These are phyloP conservation scores for Jacana jacana DNA, from an alignment of 2,113 vertebrate species.

Conservation along the genomic window DNA sequence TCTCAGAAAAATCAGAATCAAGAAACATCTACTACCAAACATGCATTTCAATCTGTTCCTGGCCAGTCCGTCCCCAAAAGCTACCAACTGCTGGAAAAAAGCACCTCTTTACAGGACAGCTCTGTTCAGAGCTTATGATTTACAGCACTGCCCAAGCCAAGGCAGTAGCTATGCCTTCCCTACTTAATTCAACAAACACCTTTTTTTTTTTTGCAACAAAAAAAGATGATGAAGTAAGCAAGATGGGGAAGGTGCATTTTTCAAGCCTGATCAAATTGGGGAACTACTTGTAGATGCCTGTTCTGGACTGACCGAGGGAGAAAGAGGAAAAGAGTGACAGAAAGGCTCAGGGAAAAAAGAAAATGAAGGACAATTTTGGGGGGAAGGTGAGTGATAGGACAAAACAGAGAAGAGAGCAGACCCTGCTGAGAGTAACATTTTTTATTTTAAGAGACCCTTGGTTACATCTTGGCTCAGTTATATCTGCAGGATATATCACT, in stretches of 20 bases:
- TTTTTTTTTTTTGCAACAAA: too few species aligned
- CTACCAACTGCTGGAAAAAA: not conserved
- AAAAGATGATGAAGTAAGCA: not conserved
- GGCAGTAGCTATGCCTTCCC: not conserved
- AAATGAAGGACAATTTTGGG: not conserved
- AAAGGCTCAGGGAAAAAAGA: not conserved
- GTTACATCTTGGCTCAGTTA: slow-evolving; percentile 23
- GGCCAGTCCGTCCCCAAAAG: not conserved
- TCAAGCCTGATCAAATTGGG: not conserved
- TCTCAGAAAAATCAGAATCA: not conserved
- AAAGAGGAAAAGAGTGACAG: not conserved
- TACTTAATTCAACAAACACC: too few species aligned
- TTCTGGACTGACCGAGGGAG: not conserved
- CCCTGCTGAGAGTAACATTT: not conserved
- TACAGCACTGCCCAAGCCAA: not conserved
- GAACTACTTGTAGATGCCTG: not conserved
- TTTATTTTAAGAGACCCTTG: slow-evolving; percentile 35
- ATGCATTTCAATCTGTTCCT: not conserved
- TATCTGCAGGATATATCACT: slow-evolving; percentile 40
- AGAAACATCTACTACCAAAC: rapidly evolving
- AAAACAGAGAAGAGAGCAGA: not conserved
- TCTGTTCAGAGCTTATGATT: not conserved
- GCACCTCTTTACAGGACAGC: not conserved
- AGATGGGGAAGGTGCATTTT: not conserved
- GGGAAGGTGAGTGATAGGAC: not conserved